Evolutionary conservation across 2,888 invertebrate genomes (phyloP).

Genomic region (Diaprepes abbreviatus): DNA sequence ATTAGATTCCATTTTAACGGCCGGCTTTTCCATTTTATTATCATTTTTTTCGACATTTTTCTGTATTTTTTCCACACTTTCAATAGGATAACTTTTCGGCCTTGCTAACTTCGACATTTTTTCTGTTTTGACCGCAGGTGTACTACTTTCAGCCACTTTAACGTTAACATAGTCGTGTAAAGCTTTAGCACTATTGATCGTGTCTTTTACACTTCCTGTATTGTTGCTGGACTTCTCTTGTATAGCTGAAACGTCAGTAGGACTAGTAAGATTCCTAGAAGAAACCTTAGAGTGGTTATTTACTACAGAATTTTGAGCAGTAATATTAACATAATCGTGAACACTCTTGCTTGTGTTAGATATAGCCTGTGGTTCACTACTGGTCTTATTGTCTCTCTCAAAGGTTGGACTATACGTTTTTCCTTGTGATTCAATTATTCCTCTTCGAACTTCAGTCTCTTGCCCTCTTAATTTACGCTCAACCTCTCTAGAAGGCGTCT

Average conservation of each 20-base stretch:
- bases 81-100: conserved; percentile 71
- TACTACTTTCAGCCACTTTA: conserved; percentile 51
- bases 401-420: background rate
- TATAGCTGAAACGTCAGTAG: background rate
- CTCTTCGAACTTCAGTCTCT: conserved; percentile 21
- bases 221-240: background rate
- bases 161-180: conserved; percentile 61
- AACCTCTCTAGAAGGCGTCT: conserved; percentile 6
- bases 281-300: background rate
- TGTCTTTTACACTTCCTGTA: conserved; percentile 12
- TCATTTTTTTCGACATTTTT: conserved; percentile 2
- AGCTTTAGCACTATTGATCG: conserved; percentile 40
- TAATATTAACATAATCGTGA: conserved; percentile 61
- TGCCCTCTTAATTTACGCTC: conserved; percentile 1
- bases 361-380: background rate
- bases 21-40: conserved; percentile 2
- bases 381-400: background rate
- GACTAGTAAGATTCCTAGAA: conserved; percentile 6
- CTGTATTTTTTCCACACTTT: conserved; percentile 45
- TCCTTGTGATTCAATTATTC: conserved; percentile 8
- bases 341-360: conserved; percentile 49
- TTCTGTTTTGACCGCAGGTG: conserved; percentile 59
- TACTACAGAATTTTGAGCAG: background rate
- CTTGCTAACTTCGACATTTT: conserved; percentile 69
- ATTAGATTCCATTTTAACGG: conserved; percentile 6